Evolutionary conservation across 2,888 invertebrate species (phyloP), one percentile per base, ranked within the genome.

Genomic region (Tetheella fluctuosa): DNA sequence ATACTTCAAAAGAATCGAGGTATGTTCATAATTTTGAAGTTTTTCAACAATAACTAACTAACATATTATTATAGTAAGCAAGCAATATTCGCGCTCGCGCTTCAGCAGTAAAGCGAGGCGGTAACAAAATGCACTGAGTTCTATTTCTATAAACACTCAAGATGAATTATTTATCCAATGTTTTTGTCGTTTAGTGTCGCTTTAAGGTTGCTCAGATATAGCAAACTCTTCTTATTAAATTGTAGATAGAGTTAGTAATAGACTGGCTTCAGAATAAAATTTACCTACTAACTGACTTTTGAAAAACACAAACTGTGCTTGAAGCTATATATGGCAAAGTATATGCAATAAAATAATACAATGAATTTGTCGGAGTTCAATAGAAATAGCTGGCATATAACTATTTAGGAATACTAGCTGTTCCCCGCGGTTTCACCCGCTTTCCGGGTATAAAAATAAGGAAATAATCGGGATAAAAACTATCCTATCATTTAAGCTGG

Each of bases 11-110:
- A n/a, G 17, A 28, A 28, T 37, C 54, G 8, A 8, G 54, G 54
- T 54, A 54, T 28, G n/a, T 30, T n/a, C 1, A 54, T 34, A 34
- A 17, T 54, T 25, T 54, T 25, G 17, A 54, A 17, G 54, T 20
- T 20, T 17, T 30, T 13, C 34, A 34, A 6, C 37, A 37, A 39
- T 10, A 10, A n/a, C 6, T n/a, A 5, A 39, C n/a, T 39, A 39
- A 0, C 1, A 3, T 5, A 15, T 15, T 39, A n/a, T 5, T n/a
- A 5, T n/a, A 34, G 58, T 54, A 65, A 54, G 57, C 13, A 48
- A 59, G 54, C 42, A 61, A 65, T 65, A 59, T 71, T 68, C 57
- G 57, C 70, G 76, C 73, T 74, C 65, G n/a, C 69, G 74, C 73
- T 73, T 66, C 69, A 48, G 17, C 64, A 58, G 23, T 67, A 71